Evolutionary conservation across 2,113 vertebrate genomes (phyloP).

Genomic region (Hepsetus odoe): DNA sequence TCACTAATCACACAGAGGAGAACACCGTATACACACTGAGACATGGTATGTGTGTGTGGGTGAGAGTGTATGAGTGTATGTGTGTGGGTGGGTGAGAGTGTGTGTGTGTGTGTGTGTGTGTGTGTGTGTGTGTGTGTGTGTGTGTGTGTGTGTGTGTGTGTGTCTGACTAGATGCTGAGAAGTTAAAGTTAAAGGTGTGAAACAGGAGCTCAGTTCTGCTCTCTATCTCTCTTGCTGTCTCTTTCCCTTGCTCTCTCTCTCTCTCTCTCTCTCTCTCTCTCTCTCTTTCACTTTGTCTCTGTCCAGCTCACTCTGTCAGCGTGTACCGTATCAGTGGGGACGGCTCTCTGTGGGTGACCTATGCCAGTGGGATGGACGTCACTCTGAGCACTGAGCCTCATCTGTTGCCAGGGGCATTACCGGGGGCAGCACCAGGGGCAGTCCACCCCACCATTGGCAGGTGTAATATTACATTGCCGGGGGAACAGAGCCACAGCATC

Average conservation of each 20-base stretch:
- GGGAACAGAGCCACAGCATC: slow-evolving; percentile 92
- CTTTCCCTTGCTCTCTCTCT: background rate
- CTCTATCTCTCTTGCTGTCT: slow-evolving; percentile 1
- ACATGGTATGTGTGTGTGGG: slow-evolving; percentile 68
- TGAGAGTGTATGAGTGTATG: background rate
- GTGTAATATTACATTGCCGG: slow-evolving; percentile 95
- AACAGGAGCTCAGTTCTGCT: background rate
- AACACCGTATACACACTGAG: slow-evolving; percentile 84
- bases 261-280: background rate
- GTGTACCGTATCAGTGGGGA: slow-evolving; percentile 93
- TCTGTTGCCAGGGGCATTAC: slow-evolving; percentile 78
- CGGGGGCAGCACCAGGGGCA: slow-evolving; percentile 74
- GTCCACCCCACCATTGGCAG: slow-evolving; percentile 92
- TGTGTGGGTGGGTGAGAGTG: too few relatives aligned
- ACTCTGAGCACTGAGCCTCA: slow-evolving; percentile 92
- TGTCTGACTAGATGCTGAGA: too few relatives aligned
- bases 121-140: too few relatives aligned
- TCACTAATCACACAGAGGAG: slow-evolving; percentile 86
- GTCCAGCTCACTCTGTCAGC: slow-evolving; percentile 88
- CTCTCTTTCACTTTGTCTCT: background rate
- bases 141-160: too few relatives aligned
- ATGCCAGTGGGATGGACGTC: slow-evolving; percentile 97
- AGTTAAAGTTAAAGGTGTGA: too few relatives aligned
- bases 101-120: too few relatives aligned
- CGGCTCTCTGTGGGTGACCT: slow-evolving; percentile 89